Evolutionary conservation across 2,113 vertebrate species (phyloP), one percentile per base, ranked within the genome.

Genomic region (Elephas maximus): DNA sequence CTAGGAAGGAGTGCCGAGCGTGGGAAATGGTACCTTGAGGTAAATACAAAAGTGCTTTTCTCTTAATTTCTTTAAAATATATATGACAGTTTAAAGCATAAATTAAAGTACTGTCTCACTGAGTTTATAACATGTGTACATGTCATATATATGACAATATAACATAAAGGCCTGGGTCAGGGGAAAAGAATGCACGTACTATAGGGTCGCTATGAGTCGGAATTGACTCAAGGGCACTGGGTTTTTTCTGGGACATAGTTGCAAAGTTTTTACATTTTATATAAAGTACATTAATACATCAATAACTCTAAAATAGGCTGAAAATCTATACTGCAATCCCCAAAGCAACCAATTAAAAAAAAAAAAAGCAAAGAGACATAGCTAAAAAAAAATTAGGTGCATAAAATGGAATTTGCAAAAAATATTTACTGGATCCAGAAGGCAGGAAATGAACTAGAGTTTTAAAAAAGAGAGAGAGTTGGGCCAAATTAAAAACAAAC

Each of bases 41-140:
- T 33, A 76, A 89, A 89, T 30, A 76, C 4, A n/a, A 51, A 88
- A 83, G 57, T 33, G 44, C 33, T 53, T 89, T 82, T 41, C 77
- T 82, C 20, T 53, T 71, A n/a, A 78, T 93, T 84, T 76, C 80
- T 76, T 93, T 67, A 28, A 87, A 80, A 88, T 23, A 93, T 45
- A 82, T 33, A 53, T 23, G 21, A 62, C 23, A 62, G 37, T 33
- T 65, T 51, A 84, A 92, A 74, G 15, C 37, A 93, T 30, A 67
- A 78, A 23, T 33, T 67, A 67, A 77, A 53, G 48, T 4, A 88
- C 2, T 23, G 41, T 48, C 37, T 80, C 45, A 51, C 15, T 44
- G 8, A 8, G 23, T 45, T 63, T 74, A 8, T 33, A 88, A 94
- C 30, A 44, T 20, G 62, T 2, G 57, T 37, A 62, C 44, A 45